Evolutionary conservation across 2,888 invertebrate species (phyloP), one percentile per base, ranked within the genome.

Genomic region (Ectemnius continuus): DNA sequence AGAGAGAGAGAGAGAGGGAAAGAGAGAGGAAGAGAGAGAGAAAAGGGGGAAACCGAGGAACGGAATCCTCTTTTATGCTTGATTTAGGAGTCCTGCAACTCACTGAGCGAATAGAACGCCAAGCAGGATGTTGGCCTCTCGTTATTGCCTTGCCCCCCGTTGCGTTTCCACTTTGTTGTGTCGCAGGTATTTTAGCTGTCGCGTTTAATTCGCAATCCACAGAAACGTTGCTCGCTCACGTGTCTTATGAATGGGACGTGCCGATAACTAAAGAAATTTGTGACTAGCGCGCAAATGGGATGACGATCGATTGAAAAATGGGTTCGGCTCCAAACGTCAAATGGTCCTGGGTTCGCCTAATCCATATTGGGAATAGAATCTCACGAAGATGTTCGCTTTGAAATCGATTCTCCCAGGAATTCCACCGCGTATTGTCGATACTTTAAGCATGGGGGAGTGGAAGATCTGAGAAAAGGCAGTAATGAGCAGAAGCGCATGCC

Each of bases 231-330:
- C 26, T 26, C 6, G 60, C 23, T 72, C 81, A 67, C 80, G 77
- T 67, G 67, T 70, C 18, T 57, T 72, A 62, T 67, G 56, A 61
- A 70, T 20, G 57, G 67, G 61, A 83, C 84, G 84, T 84, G 86
- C 82, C 75, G 63, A 61, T 23, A 3, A 3, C 57, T 85, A 82
- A 84, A 65, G 63, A 72, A 81, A 83, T 79, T 66, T 45, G 8
- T 60, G 36, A 60, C 18, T 13, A 8, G 18, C 45, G 62, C 20
- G 62, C 64, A 61, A 67, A 65, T 63, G 58, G 64, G 56, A 13
- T 48, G 62, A 61, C 52, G 48, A 60, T 57, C 20, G 23, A 56
- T n/a, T 65, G 52, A 20, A 58, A 69, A 23, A 8, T 14, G 18
- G 56, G 61, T 52, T 36, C n/a, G 47, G 36, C 2, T 59, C 58